Evolutionary conservation across 2,113 vertebrate species (phyloP).

Genomic region (Thalassarche chlororhynchos): DNA sequence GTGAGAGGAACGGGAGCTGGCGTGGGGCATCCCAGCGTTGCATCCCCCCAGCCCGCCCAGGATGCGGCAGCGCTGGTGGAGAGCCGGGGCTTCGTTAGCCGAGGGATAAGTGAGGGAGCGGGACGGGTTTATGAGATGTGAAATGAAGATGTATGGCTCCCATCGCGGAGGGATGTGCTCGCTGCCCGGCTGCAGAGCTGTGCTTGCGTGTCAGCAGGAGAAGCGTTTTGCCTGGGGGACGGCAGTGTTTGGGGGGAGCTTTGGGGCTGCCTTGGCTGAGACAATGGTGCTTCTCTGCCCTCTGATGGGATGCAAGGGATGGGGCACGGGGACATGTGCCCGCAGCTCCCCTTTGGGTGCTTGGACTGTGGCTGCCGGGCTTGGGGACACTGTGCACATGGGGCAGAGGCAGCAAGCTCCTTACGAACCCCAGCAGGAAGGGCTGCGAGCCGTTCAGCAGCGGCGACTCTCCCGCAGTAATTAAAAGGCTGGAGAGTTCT

Average conservation of each 20-base stretch:
- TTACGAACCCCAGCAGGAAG: background rate
- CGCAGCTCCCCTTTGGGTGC: background rate
- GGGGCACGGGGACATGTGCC: fast-evolving
- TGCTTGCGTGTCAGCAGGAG: background rate
- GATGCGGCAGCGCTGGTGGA: background rate
- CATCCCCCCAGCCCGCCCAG: background rate
- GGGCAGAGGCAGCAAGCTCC: background rate
- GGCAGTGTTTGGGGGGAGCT: background rate
- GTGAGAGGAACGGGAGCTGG: background rate
- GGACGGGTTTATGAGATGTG: background rate
- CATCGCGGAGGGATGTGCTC: fast-evolving
- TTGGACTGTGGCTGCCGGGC: background rate
- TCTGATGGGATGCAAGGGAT: background rate
- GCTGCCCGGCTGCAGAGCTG: background rate
- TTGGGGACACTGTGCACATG: fast-evolving
- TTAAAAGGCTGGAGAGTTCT: background rate
- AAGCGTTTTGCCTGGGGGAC: background rate
- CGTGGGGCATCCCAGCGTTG: fast-evolving
- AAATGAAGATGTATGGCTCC: background rate
- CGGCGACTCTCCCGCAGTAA: fast-evolving
- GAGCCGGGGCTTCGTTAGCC: background rate
- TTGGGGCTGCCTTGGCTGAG: background rate
- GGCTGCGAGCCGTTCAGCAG: background rate
- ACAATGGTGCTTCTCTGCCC: fast-evolving
- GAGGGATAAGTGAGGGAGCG: background rate